Percentiles rank a stretch among this genome's conserved stretches.
Evolutionary conservation across 2,888 invertebrate genomes (phyloP).

Genomic region (Phragmatobia fuliginosa): DNA sequence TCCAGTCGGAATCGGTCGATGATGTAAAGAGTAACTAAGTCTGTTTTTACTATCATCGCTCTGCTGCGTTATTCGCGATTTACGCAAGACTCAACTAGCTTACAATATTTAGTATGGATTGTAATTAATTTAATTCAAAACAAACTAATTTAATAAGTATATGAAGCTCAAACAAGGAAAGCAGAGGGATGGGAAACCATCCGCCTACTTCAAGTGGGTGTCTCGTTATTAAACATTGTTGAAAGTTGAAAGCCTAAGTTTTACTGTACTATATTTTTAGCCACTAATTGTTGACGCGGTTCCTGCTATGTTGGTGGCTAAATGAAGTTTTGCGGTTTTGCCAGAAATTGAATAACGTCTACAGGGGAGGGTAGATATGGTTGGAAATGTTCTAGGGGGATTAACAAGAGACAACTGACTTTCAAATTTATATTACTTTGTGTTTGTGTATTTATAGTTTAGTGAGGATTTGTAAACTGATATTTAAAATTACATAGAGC

Average conservation of each 20-base stretch:
- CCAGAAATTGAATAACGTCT: neutral
- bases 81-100: too few relatives aligned
- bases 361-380: neutral
- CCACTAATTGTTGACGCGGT: neutral
- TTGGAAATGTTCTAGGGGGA: neutral
- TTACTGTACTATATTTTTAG: neutral
- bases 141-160: neutral
- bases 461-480: too few relatives aligned
- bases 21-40: too few relatives aligned
- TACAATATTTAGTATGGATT: too few relatives aligned
- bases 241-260: neutral
- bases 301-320: neutral
- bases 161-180: neutral
- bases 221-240: neutral
- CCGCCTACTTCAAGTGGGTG: neutral
- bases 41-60: too few relatives aligned
- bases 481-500: too few relatives aligned
- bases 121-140: neutral
- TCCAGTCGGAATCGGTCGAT: too few relatives aligned
- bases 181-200: neutral
- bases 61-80: too few relatives aligned
- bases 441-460: neutral
- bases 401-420: neutral
- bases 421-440: neutral
- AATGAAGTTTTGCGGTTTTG: neutral